Conservation (phyloP, 2,113 vertebrate genomes). For the Trinectes maculatus region DNA sequence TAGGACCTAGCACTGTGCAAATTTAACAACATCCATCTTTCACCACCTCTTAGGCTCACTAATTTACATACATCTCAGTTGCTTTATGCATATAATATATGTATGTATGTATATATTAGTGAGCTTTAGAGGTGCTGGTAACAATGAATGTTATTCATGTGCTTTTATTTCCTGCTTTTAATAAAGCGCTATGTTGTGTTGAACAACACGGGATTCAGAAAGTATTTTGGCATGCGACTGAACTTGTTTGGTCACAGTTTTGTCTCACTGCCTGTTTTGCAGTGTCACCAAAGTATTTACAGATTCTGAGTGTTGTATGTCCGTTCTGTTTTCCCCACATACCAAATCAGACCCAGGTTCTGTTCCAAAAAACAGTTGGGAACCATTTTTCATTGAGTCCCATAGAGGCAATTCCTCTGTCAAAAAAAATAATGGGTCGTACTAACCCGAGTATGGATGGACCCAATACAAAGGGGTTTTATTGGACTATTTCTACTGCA, state of each 20-base stretch:
- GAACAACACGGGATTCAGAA: neutral
- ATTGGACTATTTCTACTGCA: conserved; percentile 12
- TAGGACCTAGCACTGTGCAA: too few relatives aligned
- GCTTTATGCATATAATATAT: too few relatives aligned
- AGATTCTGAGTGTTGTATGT: too few relatives aligned
- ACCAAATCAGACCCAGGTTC: too few relatives aligned
- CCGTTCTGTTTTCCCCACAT: too few relatives aligned
- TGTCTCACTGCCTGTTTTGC: neutral
- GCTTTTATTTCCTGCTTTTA: neutral
- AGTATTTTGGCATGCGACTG: conserved; percentile 7
- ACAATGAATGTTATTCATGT: too few relatives aligned
- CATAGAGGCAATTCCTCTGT: neutral
- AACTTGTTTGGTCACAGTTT: conserved; percentile 28
- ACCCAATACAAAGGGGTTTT: conserved; percentile 22
- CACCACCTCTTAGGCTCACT: too few relatives aligned
- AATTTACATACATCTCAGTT: too few relatives aligned
- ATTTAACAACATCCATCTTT: too few relatives aligned
- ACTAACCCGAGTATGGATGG: neutral
- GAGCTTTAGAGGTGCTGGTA: too few relatives aligned
- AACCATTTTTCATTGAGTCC: conserved; percentile 10
- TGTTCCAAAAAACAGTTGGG: too few relatives aligned
- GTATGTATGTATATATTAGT: too few relatives aligned
- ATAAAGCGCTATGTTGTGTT: neutral
- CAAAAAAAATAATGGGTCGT: neutral
- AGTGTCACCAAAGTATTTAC: neutral